Percentiles rank a stretch among this genome's conserved stretches.
Evolutionary conservation across 1,140 invertebrate genomes (phyloP).

Genomic region (Drosophila ficusphila): DNA sequence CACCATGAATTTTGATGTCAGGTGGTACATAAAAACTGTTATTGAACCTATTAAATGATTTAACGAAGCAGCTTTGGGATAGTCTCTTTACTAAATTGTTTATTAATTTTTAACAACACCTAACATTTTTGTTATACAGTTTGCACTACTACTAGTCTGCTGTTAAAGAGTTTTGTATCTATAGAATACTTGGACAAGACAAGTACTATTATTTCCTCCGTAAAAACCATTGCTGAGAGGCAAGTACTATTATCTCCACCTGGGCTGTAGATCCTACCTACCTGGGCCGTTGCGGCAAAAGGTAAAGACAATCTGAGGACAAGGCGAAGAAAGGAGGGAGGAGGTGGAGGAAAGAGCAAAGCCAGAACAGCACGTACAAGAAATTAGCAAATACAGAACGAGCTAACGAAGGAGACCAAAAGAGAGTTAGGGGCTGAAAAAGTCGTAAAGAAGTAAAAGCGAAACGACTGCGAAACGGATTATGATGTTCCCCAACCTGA

Average conservation of each 20-base stretch:
- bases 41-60: background rate
- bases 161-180: no score
- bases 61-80: no score
- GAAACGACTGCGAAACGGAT: constrained; percentile 58
- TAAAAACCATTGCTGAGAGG: background rate
- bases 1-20: no score
- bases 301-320: constrained; percentile 26
- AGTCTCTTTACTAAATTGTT: no score
- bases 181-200: no score
- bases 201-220: no score
- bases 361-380: constrained; percentile 78
- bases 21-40: background rate
- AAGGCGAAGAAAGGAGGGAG: constrained; percentile 9
- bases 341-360: constrained; percentile 41
- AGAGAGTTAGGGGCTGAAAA: constrained; percentile 5
- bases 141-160: no score
- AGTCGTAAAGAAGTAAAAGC: constrained; percentile 66
- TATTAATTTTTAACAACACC: no score
- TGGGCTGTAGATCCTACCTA: constrained; percentile 38
- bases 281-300: constrained; percentile 50
- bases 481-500: constrained; percentile 55
- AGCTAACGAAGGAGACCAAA: constrained; percentile 1
- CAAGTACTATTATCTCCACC: constrained; percentile 9
- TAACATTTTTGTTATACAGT: no score
- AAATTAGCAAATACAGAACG: constrained; percentile 70